phyloP scores from a whole-genome alignment of 2,113 vertebrate species.

The Thunnus maccoyii region DNA sequence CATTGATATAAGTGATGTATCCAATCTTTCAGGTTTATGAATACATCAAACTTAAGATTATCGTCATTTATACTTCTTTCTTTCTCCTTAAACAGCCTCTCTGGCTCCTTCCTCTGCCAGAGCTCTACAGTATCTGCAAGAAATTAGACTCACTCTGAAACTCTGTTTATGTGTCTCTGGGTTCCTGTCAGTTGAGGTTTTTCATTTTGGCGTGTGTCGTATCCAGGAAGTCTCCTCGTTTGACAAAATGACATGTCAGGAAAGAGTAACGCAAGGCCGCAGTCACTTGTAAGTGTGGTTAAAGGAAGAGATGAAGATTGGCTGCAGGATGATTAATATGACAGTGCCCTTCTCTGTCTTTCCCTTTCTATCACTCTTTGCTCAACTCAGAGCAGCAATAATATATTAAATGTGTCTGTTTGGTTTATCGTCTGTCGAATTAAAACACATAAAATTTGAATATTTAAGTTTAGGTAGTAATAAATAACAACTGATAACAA shows the following conservation, averaged over 20 bases:
- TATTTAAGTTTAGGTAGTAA: not conserved
- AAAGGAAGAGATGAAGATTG: slow-evolving; percentile 64
- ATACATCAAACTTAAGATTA: no score
- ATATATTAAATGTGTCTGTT: not conserved
- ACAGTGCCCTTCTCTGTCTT: not conserved
- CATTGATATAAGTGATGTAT: not conserved
- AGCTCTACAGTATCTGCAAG: not conserved
- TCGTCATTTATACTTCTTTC: no score
- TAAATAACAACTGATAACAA: no score
- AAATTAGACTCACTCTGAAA: not conserved
- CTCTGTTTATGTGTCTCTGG: fast-evolving
- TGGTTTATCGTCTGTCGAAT: not conserved
- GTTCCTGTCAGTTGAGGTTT: slow-evolving; percentile 22
- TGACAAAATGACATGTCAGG: slow-evolving; percentile 61
- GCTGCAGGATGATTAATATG: slow-evolving; percentile 59
- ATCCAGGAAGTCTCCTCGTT: slow-evolving; percentile 39
- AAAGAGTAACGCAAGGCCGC: slow-evolving; percentile 46
- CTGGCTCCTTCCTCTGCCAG: no score
- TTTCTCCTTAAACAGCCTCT: no score
- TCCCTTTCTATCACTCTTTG: not conserved
- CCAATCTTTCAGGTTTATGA: no score
- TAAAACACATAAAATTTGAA: not conserved
- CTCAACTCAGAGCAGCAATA: not conserved
- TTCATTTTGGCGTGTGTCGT: slow-evolving; percentile 8
- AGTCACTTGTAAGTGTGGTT: slow-evolving; percentile 32